Evolutionary conservation across 2,797 vertebrate genomes (phyloP), one percentile per base, ranked within the genome.

Genomic region (Otolemur crassicaudatus): DNA sequence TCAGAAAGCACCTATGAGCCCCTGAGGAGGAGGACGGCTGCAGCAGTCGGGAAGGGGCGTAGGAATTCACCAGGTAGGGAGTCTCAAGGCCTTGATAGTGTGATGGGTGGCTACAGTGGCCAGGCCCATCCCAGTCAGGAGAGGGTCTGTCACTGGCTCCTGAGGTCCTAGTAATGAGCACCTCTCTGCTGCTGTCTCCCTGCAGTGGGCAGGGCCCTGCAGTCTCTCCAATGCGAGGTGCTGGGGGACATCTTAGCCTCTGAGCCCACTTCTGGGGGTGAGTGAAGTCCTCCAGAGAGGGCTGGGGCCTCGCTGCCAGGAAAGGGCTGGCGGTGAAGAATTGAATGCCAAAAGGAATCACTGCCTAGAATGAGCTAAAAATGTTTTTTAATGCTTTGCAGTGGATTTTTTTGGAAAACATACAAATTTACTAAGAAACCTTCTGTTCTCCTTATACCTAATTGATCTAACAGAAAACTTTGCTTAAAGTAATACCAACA

Each of bases 171-270:
- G 22, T 31, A 6, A 37, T 8, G 1, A 23, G 22, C 8, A 12
- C 1, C 23, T 56, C 85, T 88, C 7, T 31, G 6, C 23, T 4
- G 14, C 27, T 1, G 12, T 9, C 29, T 20, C 20, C 22, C 43
- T 34, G 61, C 25, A 16, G 7, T 7, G 12, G 40, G 27, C 34
- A 11, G 17, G 5, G 23, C 34, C 31, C 1, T 3, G 7, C 9
- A 8, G n/a, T 23, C 23, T 3, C 77, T 40, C 56, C 5, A 81
- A 2, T 1, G 0, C 0, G 0, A 1, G 34, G 58, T 9, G 77
- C 56, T 22, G 0, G 53, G 22, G 31, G 77, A 31, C 20, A 23
- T 13, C 46, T n/a, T 53, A 12, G 46, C 75, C 31, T 56, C 56
- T 56, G 49, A n/a, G 75, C 76, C 49, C 11, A 19, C n/a, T 49